A percentile compares a stretch with the other conserved stretches of the same genome.
phyloP scores from a whole-genome alignment of 2,797 vertebrate genomes.

The Protonibea diacanthus region DNA sequence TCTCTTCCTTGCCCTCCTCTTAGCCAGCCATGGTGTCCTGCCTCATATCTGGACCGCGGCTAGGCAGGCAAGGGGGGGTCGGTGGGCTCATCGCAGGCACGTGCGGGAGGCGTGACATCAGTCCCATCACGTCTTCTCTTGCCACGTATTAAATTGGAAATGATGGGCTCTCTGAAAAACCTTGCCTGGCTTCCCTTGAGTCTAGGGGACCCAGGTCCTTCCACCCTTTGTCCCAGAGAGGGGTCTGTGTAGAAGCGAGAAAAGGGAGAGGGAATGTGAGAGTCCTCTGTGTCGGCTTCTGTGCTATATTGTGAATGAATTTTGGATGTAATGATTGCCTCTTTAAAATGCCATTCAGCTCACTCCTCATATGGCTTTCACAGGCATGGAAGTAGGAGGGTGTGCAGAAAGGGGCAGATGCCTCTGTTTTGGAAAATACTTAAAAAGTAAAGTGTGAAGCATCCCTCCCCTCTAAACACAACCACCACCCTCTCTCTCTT shows the following conservation, averaged over 20 bases:
- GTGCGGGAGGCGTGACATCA: slow-evolving; percentile 92
- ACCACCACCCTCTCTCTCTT: slow-evolving; percentile 18
- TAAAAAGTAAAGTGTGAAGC: slow-evolving; percentile 89
- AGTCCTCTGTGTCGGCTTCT: slow-evolving; percentile 92
- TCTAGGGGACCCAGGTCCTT: slow-evolving; percentile 88
- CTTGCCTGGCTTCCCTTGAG: slow-evolving; percentile 90
- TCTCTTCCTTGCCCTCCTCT: slow-evolving; percentile 84
- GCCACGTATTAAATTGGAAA: slow-evolving; percentile 99
- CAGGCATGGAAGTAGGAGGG: slow-evolving; percentile 81
- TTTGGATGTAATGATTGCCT: slow-evolving; percentile 96
- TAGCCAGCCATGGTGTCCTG: slow-evolving; percentile 91
- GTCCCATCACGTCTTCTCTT: slow-evolving; percentile 90
- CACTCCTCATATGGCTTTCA: slow-evolving; percentile 92
- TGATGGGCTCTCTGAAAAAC: slow-evolving; percentile 95
- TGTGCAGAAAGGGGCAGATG: slow-evolving; percentile 91
- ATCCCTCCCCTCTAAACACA: slow-evolving; percentile 62
- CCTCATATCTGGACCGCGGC: slow-evolving; percentile 91
- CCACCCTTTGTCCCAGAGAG: slow-evolving; percentile 92
- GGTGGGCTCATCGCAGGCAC: slow-evolving; percentile 60
- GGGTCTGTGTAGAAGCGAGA: slow-evolving; percentile 65
- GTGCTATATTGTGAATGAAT: slow-evolving; percentile 97
- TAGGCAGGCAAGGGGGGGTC: slow-evolving; percentile 57
- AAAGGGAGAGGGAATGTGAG: slow-evolving; percentile 76
- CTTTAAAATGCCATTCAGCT: slow-evolving; percentile 92
- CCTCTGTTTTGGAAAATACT: slow-evolving; percentile 92